Base-by-base conservation (phyloP, 1,140 invertebrate species). In the Pogonus chalceus region DNA sequence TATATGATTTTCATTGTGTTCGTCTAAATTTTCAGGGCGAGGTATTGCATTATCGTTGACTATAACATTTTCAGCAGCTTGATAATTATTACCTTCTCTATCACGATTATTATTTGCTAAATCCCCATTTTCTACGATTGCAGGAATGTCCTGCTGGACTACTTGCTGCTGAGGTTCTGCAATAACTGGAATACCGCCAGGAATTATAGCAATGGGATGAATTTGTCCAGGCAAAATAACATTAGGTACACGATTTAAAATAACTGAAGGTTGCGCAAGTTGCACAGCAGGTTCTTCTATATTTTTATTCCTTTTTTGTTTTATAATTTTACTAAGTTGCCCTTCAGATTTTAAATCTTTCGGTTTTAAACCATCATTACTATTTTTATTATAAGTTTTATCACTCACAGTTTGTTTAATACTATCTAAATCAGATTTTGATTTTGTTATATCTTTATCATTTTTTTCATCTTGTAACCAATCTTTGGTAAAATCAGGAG, bases 101-200 rank as follows among this genome's bases (percentile, higher is more conserved):
- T 79, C 76, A 23, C 76, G 64, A 58, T 78, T 79, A 58, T 79
- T 78, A 60, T 79, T 78, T 2, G 70, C 75, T 9, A 78, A 62
- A 63, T 79, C 76, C 3, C 75, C 74, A 59, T 78, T 79, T 65
- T 77, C 73, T 3, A 76, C 72, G 12, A 61, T 23, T 35, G 37
- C 9, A 47, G 51, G 24, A 1, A 12, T 20, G 14, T 35, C 49
- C 50, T 7, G 22, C 26, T 24, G 48, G 35, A 24, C 2, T 14
- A 51, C 3, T 9, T 14, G 35, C 23, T 22, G 37, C 3, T 51
- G 35, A 0, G 26, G 20, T 12, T n/a, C 49, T 18, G 23, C 23
- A 47, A 56, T 52, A 12, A 4, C n/a, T n/a, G n/a, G n/a, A n/a
- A n/a, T n/a, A n/a, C n/a, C n/a, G n/a, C n/a, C n/a, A n/a, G n/a